A percentile compares a stretch with the other conserved stretches of the same genome.
These are phyloP conservation scores for Lepidurus arcticus DNA, from an alignment of 1,140 invertebrate genomes.

Conservation along the genomic window DNA sequence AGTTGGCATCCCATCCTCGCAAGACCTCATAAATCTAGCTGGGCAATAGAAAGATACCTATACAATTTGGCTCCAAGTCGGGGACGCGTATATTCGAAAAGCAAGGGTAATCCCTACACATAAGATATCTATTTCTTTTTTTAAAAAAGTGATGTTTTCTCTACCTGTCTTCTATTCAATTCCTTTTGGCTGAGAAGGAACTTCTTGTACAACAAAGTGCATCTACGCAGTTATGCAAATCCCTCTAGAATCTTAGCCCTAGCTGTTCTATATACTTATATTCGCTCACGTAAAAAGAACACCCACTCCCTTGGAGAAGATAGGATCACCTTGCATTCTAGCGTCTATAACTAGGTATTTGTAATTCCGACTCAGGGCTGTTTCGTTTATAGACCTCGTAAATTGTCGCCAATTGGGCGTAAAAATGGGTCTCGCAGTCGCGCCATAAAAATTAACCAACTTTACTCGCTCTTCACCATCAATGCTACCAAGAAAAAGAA, in stretches of 20 bases:
- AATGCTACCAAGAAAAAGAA: not conserved
- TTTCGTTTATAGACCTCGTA: conserved; percentile 18
- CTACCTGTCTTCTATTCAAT: not conserved
- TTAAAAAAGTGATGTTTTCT: not conserved
- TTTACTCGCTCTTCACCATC: not conserved
- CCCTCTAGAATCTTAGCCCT: not conserved
- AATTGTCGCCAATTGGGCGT: conserved; percentile 17
- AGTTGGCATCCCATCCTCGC: not conserved
- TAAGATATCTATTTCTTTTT: no score
- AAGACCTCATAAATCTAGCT: conserved; percentile 2
- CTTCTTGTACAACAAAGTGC: not conserved
- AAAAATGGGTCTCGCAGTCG: not conserved
- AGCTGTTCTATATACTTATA: not conserved
- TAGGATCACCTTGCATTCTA: not conserved
- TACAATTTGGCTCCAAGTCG: no score
- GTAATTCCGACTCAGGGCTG: not conserved
- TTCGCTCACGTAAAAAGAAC: not conserved
- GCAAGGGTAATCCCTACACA: not conserved
- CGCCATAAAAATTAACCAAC: conserved; percentile 8
- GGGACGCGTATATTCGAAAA: no score
- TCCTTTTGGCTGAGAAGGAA: not conserved
- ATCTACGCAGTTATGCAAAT: not conserved
- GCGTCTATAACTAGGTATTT: conserved; percentile 12
- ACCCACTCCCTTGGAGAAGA: not conserved
- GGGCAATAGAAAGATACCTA: no score